These are phyloP conservation scores for Baccha elongata DNA, from an alignment of 2,888 invertebrate species.

Conservation along the genomic window DNA sequence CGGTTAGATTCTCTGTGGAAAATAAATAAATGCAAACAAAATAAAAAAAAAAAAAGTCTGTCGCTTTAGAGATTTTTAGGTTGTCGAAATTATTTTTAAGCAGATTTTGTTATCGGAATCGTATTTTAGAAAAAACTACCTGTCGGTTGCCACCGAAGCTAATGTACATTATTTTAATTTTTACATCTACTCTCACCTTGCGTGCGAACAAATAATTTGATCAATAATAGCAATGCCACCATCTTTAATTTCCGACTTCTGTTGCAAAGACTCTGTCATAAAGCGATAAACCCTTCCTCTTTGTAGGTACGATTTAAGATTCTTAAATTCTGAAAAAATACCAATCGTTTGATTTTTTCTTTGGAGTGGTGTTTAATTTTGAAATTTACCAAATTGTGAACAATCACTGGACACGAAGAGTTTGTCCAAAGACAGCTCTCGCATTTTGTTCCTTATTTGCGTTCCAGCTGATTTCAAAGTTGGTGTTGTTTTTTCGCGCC, in stretches of 20 bases:
- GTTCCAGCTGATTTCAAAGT: constrained; percentile 88
- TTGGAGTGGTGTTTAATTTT: too few species aligned
- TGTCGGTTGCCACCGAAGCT: too few species aligned
- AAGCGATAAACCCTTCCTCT: constrained; percentile 78
- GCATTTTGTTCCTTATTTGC: constrained; percentile 87
- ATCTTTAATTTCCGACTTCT: constrained; percentile 84
- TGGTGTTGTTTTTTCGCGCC: constrained; percentile 89
- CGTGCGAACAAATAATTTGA: constrained; percentile 96
- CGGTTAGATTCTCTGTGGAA: too few species aligned
- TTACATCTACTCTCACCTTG: constrained; percentile 81
- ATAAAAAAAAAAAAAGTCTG: too few species aligned
- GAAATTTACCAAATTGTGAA: constrained; percentile 83
- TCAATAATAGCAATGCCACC: constrained; percentile 96
- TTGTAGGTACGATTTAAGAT: constrained; percentile 79
- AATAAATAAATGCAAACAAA: too few species aligned
- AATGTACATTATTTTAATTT: too few species aligned
- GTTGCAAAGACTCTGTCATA: constrained; percentile 77
- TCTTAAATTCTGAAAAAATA: constrained; percentile 77
- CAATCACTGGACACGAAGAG: constrained; percentile 95
- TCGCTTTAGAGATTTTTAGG: too few species aligned
- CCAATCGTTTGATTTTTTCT: constrained; percentile 66
- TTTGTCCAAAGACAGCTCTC: constrained; percentile 84
- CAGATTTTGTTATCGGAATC: too few species aligned
- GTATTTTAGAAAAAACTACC: too few species aligned
- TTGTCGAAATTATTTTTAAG: too few species aligned